Percentiles rank a stretch among this genome's conserved stretches.
These are phyloP conservation scores for Coronaproctus castanopsis DNA, from an alignment of 2,888 invertebrate genomes.

Conservation along the genomic window DNA sequence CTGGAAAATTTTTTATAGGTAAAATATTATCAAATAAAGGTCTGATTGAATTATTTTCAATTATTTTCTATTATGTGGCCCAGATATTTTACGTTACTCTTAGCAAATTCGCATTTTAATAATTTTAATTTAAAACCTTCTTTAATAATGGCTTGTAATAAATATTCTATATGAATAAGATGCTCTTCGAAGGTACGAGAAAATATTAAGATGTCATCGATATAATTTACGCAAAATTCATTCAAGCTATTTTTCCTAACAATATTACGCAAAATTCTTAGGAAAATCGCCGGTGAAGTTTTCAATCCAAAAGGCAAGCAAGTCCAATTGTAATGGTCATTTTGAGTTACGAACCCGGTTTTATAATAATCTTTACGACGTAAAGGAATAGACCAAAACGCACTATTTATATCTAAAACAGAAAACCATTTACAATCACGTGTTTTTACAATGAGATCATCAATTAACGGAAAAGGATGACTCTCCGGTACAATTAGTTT, in stretches of 20 bases:
- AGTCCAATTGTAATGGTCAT: constrained; percentile 9
- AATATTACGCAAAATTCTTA: constrained; percentile 11
- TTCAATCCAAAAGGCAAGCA: constrained; percentile 13
- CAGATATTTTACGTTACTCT: constrained; percentile 4
- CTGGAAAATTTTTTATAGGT: constrained; percentile 7
- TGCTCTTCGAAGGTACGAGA: constrained; percentile 1
- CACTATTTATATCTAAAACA: constrained; percentile 12
- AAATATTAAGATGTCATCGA: constrained; percentile 10
- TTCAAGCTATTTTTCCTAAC: constrained; percentile 9
- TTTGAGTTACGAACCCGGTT: constrained; percentile 10
- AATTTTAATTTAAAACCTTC: constrained; percentile 6
- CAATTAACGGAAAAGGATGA: constrained; percentile 9
- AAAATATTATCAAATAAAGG: constrained; percentile 10
- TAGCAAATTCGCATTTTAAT: constrained; percentile 3
- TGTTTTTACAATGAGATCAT: constrained; percentile 16
- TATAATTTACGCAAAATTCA: constrained; percentile 10
- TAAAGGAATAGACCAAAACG: constrained; percentile 13
- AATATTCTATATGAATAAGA: not conserved
- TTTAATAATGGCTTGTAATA: not conserved
- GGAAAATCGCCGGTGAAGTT: constrained; percentile 12
- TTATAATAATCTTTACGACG: constrained; percentile 8
- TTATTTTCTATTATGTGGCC: constrained; percentile 11
- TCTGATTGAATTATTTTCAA: no score
- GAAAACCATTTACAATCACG: constrained; percentile 14
- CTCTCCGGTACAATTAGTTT: constrained; percentile 4